A percentile compares a stretch with the other conserved stretches of the same genome.
phyloP scores from a whole-genome alignment of 2,113 vertebrate genomes.

The Kryptolebias marmoratus region DNA sequence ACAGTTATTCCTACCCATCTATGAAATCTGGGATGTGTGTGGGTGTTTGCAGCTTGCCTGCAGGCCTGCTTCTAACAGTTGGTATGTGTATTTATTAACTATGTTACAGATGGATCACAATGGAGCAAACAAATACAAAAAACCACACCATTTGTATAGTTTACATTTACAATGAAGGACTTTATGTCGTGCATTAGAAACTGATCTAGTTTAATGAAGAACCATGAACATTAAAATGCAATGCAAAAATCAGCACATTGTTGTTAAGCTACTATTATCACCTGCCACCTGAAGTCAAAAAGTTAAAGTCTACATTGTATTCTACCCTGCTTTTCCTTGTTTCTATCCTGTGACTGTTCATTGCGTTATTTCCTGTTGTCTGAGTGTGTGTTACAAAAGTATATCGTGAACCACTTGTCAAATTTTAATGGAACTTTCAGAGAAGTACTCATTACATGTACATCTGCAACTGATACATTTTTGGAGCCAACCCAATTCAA shows the following conservation, averaged over 20 bases:
- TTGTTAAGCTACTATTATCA: no score
- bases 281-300: no score
- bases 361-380: no score
- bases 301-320: no score
- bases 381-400: no score
- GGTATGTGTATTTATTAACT: conserved; percentile 53
- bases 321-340: no score
- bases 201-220: conserved; percentile 38
- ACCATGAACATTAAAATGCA: conserved; percentile 16
- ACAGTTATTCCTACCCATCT: conserved; percentile 44
- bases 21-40: conserved; percentile 46
- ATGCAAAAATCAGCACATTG: background rate
- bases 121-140: conserved; percentile 6
- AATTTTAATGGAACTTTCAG: no score
- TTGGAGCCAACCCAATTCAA: no score
- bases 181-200: background rate
- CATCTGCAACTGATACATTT: no score
- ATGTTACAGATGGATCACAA: conserved; percentile 17
- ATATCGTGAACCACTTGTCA: no score
- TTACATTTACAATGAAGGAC: conserved; percentile 3
- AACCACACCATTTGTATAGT: background rate
- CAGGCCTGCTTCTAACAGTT: conserved; percentile 39
- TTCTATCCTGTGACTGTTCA: no score
- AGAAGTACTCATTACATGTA: no score
- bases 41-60: conserved; percentile 44